These are phyloP conservation scores for Coptotermes formosanus DNA, from an alignment of 1,140 invertebrate species.

Conservation along the genomic window DNA sequence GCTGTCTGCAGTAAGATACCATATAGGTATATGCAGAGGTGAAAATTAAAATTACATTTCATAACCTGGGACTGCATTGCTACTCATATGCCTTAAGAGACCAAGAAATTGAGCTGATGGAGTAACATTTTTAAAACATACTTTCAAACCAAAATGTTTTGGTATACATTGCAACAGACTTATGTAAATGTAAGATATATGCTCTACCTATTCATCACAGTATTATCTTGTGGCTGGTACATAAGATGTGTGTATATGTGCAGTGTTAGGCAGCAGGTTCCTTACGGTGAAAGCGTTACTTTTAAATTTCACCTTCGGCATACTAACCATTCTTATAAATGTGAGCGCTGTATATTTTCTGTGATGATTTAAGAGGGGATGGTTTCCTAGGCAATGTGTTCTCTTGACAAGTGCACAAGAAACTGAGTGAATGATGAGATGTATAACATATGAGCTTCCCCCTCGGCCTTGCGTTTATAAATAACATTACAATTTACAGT, in stretches of 20 bases:
- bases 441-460: constrained; percentile 23
- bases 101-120: no score
- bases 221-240: not conserved
- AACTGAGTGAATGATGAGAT: not conserved
- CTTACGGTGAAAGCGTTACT: not conserved
- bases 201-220: not conserved
- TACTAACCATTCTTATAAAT: constrained; percentile 11
- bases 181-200: not conserved
- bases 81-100: no score
- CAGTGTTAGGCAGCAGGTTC: not conserved
- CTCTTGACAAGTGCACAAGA: no score
- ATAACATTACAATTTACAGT: constrained; percentile 18
- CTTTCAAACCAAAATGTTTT: no score
- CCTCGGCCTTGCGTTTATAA: constrained; percentile 24
- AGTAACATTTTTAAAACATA: no score
- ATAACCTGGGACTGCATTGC: no score
- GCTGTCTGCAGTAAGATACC: no score
- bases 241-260: not conserved
- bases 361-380: constrained; percentile 29
- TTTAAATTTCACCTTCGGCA: constrained; percentile 1
- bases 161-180: not conserved
- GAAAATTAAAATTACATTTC: no score
- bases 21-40: no score
- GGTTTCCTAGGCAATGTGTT: not conserved
- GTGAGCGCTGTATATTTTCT: constrained; percentile 29